Conservation (phyloP, 1,140 invertebrate genomes). For the Oncopeltus fasciatus region DNA sequence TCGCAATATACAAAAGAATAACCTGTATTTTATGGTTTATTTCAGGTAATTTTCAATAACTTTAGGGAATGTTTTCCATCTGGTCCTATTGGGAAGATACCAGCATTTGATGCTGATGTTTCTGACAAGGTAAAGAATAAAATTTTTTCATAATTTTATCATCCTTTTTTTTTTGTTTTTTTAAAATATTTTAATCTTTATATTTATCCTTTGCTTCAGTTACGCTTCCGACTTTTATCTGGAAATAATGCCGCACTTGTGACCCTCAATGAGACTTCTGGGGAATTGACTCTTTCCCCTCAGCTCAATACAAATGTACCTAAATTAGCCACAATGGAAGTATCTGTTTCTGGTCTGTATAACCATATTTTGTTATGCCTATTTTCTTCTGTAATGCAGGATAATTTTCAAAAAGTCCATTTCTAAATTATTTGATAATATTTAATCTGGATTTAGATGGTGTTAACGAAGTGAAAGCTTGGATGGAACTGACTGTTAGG, state of each 20-base stretch:
- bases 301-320: conserved; percentile 92
- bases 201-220: conserved; percentile 25
- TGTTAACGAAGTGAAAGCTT: conserved; percentile 76
- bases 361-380: not conserved
- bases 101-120: conserved; percentile 87
- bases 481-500: conserved; percentile 75
- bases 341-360: conserved; percentile 67
- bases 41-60: conserved; percentile 87
- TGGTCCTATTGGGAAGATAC: conserved; percentile 74
- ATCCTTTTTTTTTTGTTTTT: conserved; percentile 9
- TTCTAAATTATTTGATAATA: too few species aligned
- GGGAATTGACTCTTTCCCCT: conserved; percentile 75
- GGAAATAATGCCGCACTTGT: conserved; percentile 89
- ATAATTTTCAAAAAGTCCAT: too few species aligned
- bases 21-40: too few species aligned
- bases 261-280: conserved; percentile 64
- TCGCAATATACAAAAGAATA: too few species aligned
- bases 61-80: conserved; percentile 86
- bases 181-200: not conserved
- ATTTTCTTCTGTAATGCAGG: not conserved
- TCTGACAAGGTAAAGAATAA: conserved; percentile 45
- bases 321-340: conserved; percentile 82
- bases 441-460: conserved; percentile 67
- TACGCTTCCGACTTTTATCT: conserved; percentile 65
- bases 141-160: conserved; percentile 1